Evolutionary conservation across 2,888 invertebrate species (phyloP), one percentile per base, ranked within the genome.

Genomic region (Hydraecia micacea): DNA sequence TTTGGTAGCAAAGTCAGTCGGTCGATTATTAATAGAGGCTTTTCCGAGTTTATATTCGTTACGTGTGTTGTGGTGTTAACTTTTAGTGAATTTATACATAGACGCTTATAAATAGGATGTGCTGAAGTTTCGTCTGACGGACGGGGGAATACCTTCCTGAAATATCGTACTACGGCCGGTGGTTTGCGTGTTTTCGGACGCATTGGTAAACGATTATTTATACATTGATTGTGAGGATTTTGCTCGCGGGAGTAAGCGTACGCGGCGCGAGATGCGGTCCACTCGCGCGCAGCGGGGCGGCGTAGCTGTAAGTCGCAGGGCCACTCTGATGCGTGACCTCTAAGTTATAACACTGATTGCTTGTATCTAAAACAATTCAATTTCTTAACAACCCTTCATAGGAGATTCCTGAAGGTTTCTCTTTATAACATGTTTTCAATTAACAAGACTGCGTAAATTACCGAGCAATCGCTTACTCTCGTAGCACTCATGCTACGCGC

Each of bases 1-100:
- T 97, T 97, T 96, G 97, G 97, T 97, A 97, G 97, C 97, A 95
- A 97, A 96, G 97, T 97, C 97, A 96, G 97, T 97, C 97, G 97
- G 97, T 96, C 97, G 97, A 97, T 96, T 97, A 97, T 97, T 97
- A 97, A 97, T 97, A 97, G 97, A 96, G 96, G 96, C 96, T 97
- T 97, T 97, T 96, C 96, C 96, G 96, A 97, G 97, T 96, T 96
- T 97, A 96, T 97, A 97, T 97, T 96, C 96, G 97, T 97, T 96
- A 97, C 97, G 96, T 96, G 96, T 96, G 97, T 96, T 96, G 96
- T 95, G 96, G 96, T 96, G 97, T 97, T 97, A 97, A 97, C 97
- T 96, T 97, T 97, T 97, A 97, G 97, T 97, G 96, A 97, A 97
- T 97, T 97, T 97, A 97, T 97, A 97, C 97, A 97, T 97, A 97